These are phyloP conservation scores for Scarus forsteni DNA, from an alignment of 2,797 vertebrate genomes.

Conservation along the genomic window DNA sequence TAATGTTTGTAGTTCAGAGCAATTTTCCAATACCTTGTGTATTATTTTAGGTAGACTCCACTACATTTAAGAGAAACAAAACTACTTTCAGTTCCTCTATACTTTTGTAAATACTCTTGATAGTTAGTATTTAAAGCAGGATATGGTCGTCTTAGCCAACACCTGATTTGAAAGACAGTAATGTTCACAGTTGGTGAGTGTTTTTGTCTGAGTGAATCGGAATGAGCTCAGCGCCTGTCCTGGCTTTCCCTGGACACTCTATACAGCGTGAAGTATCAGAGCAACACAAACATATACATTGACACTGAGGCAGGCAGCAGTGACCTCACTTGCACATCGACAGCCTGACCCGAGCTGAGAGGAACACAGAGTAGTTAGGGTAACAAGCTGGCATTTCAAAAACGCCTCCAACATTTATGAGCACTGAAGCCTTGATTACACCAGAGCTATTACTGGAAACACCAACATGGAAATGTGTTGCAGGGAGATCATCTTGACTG, in stretches of 20 bases:
- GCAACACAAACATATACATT: not conserved
- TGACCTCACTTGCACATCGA: slow-evolving; percentile 14
- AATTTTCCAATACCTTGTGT: too few species aligned
- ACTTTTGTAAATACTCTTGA: too few species aligned
- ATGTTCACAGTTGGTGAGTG: not conserved
- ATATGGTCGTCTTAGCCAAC: too few species aligned
- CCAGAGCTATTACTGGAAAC: slow-evolving; percentile 62
- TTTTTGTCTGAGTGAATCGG: not conserved
- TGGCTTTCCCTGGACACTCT: slow-evolving; percentile 37
- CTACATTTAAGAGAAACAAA: too few species aligned
- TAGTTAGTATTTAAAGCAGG: too few species aligned
- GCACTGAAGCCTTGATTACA: slow-evolving; percentile 40
- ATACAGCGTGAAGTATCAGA: slow-evolving; percentile 14
- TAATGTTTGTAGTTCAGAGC: too few species aligned
- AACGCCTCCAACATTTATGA: slow-evolving; percentile 25
- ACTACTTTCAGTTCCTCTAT: too few species aligned
- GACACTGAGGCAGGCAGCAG: slow-evolving; percentile 15
- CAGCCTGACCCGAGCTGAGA: slow-evolving; percentile 31
- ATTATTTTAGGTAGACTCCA: too few species aligned
- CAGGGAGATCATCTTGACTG: not conserved
- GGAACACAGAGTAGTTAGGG: slow-evolving; percentile 35
- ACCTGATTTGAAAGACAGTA: too few species aligned
- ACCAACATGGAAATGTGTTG: slow-evolving; percentile 47
- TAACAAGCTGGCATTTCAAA: slow-evolving; percentile 48
- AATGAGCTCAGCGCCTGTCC: not conserved